These are phyloP conservation scores for Neopipo cinnamomea DNA, from an alignment of 2,113 vertebrate species.

Conservation along the genomic window DNA sequence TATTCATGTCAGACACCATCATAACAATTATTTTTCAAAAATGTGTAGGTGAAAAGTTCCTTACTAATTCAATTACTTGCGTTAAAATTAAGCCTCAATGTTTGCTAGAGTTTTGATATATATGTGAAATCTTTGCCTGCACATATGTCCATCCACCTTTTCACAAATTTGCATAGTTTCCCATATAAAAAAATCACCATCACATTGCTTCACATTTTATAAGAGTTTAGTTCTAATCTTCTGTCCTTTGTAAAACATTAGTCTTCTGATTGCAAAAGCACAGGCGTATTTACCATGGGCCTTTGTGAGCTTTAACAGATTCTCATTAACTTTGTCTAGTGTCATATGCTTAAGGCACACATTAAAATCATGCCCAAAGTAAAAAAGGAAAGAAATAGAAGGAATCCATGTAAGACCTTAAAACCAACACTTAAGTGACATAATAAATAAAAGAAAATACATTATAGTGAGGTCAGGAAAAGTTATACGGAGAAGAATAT, in stretches of 20 bases:
- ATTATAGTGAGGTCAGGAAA: not conserved
- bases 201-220: not conserved
- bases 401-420: not conserved
- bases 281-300: rapidly evolving
- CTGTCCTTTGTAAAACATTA: not conserved
- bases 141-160: not conserved
- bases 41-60: not conserved
- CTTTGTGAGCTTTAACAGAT: not conserved
- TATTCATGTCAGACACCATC: not conserved
- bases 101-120: not conserved
- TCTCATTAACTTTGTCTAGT: no score
- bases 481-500: not conserved
- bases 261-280: not conserved
- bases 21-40: not conserved
- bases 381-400: not conserved
- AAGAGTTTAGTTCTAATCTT: not conserved
- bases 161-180: not conserved
- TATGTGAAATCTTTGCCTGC: not conserved
- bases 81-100: not conserved
- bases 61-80: not conserved
- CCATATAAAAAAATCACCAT: not conserved
- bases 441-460: not conserved
- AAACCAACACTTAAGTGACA: not conserved
- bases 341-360: not conserved
- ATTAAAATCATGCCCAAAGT: not conserved